Base-by-base conservation (phyloP, 1,140 invertebrate genomes). In the Platyscapa corneri region DNA sequence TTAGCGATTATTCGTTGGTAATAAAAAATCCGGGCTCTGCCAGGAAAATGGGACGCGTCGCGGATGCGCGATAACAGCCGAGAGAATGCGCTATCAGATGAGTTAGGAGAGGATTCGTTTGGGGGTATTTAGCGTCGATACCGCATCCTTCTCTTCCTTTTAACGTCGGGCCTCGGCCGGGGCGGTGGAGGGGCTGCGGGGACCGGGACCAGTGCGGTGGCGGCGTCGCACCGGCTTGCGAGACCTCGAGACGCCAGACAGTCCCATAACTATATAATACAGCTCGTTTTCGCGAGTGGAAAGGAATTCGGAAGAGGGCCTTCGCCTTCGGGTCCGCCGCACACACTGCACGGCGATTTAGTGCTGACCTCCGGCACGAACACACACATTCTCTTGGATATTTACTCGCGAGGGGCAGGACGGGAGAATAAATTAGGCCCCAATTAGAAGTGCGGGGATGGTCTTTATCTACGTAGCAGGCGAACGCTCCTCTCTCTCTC, bases 401-500 rank as follows among this genome's bases (percentile, higher is more conserved):
- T 78, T 60, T 76, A 76, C 46, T 53, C 30, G 76, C 72, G 72
- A 65, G 42, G 53, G 56, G 27, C 32, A 37, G 64, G 6, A 65
- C 49, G 80, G 81, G 72, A 67, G 85, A 86, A 86, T 86, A 86
- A 86, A 86, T 86, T 86, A 86, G 85, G 85, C 75, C 85, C 85
- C 81, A 86, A 86, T 86, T 86, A 86, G 85, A 80, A 74, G 49
- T 14, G 64, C 80, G 79, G 74, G 37, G 34, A 75, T 78, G 72
- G 79, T 72, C 81, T 83, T 83, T 86, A 86, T 86, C 85, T 86
- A 0, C 5, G 18, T 23, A 20, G 60, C 49, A 14, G 70, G 82
- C 56, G 6, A n/a, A 39, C 37, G 18, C 81, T 37, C 34, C 27
- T 75, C 75, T 46, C 39, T 56, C 30, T 34, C 46, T 65, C 53